Evolutionary conservation across 2,113 vertebrate genomes (phyloP), one percentile per base, ranked within the genome.

Genomic region (Mystacornis crossleyi): DNA sequence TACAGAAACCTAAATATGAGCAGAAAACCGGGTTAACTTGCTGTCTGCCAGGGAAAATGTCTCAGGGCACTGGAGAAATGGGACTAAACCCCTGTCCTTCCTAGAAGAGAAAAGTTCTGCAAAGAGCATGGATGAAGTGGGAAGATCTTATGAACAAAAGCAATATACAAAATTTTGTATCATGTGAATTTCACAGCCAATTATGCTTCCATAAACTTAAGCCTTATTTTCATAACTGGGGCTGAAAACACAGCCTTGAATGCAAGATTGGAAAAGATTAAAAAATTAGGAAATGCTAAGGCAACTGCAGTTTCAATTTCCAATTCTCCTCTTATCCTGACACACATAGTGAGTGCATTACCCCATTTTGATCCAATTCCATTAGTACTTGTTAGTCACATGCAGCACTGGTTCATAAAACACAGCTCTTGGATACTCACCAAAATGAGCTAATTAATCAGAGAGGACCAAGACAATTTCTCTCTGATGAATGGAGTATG

Each of bases 371-470:
- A 70, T 94, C 86, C 84, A 74, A 54, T 91, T 94, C 72, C 65
- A 62, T 89, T 64, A 86, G 72, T 73, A 74, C 54, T 77, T 86
- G 57, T 92, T 36, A 72, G 66, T 89, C 80, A 72, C 55, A 24
- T 91, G 66, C 82, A 95, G 86, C 51, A 33, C 75, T 86, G 79
- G 90, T 90, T 69, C 50, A 73, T 54, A n/a, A 93, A 85, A 75
- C 53, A 60, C 43, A 62, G 67, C 65, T 86, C 79, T 92, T 64
- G n/a, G 91, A 87, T 62, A 64, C 48, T 81, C 62, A 93, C 93
- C 70, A 88, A 97, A 96, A 96, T 74, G 78, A 97, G 71, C 78
- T 88, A 85, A 94, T 86, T 84, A 81, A 51, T 92, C n/a, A 85
- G 72, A 72, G 38, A 96, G 74, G 73, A 84, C 72, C 51, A 64